These are phyloP conservation scores for Mesocentrotus franciscanus DNA, from an alignment of 53 echinoderm and acorn worm species.

Conservation along the genomic window DNA sequence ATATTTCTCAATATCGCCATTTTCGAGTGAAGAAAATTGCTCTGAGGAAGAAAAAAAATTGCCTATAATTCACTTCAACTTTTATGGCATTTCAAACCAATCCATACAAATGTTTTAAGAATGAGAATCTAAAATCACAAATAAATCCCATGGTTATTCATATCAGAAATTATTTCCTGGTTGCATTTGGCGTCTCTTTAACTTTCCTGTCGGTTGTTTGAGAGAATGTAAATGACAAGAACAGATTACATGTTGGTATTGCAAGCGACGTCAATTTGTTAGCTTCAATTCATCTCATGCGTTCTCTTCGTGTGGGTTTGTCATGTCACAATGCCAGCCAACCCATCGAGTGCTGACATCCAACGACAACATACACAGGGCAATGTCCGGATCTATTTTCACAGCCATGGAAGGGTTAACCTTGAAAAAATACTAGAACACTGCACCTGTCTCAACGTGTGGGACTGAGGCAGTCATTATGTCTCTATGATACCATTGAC, in stretches of 20 bases:
- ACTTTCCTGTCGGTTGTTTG: neutral
- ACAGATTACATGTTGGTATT: slow-evolving; percentile 47
- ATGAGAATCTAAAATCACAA: no score
- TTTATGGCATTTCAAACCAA: no score
- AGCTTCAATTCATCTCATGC: slow-evolving; percentile 47
- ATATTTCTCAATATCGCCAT: no score
- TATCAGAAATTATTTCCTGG: neutral
- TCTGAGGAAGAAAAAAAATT: no score
- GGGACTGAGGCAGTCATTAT: slow-evolving; percentile 9
- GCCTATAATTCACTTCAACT: no score
- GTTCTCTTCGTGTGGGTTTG: slow-evolving; percentile 40
- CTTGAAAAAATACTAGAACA: neutral
- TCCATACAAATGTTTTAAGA: no score
- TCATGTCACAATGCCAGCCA: neutral
- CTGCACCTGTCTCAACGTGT: slow-evolving; percentile 18
- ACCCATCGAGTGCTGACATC: neutral
- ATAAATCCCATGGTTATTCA: neutral
- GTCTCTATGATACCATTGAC: neutral
- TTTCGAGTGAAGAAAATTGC: no score
- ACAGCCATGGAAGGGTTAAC: neutral
- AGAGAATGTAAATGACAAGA: slow-evolving; percentile 17
- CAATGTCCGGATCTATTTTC: neutral
- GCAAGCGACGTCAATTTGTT: slow-evolving; percentile 59
- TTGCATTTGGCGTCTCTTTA: neutral
- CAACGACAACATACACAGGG: neutral